Base-by-base conservation (phyloP, 1,140 invertebrate species). In the Phortica variegata region DNA sequence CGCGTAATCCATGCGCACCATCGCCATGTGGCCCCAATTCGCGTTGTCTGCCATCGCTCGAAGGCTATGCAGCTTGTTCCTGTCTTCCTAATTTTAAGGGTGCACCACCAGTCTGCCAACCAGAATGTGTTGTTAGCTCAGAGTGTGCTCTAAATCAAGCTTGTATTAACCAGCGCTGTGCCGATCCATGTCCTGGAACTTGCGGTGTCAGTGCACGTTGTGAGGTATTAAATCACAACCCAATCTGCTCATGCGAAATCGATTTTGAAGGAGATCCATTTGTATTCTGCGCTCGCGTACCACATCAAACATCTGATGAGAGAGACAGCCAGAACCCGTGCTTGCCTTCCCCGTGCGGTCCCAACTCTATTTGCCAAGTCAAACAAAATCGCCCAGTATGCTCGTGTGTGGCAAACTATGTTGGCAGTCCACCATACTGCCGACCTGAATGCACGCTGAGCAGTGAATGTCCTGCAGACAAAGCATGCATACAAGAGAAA, bases 321-420 rank as follows among this genome's bases (percentile, higher is more conserved):
- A 52, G 53, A 18, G 43, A 48, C 33, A 71, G 78, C 10, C 68
- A 78, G 56, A 84, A 88, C 77, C 87, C 89, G 17, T 94, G 91
- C 69, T 73, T 82, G 33, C 87, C 88, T 26, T 89, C 87, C 36
- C 89, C 89, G 10, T 93, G 90, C 77, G 90, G 90, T 42, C 85
- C 88, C 10, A 90, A 91, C 77, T 92, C 90, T 0, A 82, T 90
- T 23, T 93, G 90, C 70, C 86, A 89, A 80, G 82, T 90, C 32
- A 86, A 85, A 77, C 84, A 88, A 72, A 83, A 84, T 37, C 80
- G 86, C 68, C 85, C 89, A 9, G 87, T 90, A 0, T 90, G 88
- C 62, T 90, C 87, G 4, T 93, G 88, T 61, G 80, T 84, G 47
- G 83, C 83, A 23, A 88, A 88, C 65, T 88, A 87, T 57, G 82